Conservation (phyloP, 2,113 vertebrate genomes). For the Centropristis striata region DNA sequence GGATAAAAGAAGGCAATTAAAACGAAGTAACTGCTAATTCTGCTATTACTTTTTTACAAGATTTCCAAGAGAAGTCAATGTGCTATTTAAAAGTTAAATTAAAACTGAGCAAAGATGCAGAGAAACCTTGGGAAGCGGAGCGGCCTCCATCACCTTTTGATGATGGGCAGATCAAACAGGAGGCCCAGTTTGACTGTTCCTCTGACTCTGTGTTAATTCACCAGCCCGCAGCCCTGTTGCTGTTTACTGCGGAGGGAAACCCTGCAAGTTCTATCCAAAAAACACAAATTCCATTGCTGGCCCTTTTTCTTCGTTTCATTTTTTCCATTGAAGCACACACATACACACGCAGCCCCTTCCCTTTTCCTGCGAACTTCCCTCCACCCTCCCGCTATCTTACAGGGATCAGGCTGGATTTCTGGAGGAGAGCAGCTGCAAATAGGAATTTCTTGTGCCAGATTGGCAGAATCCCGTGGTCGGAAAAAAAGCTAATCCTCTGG, state of each 20-base stretch:
- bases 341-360: constrained; percentile 68
- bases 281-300: constrained; percentile 83
- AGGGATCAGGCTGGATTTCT: constrained; percentile 86
- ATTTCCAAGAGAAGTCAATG: constrained; percentile 52
- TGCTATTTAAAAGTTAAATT: constrained; percentile 25
- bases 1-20: constrained; percentile 18
- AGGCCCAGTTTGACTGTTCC: constrained; percentile 39
- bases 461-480: constrained; percentile 85
- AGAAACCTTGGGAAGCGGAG: constrained; percentile 20
- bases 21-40: constrained; percentile 24
- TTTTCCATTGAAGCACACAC: constrained; percentile 86
- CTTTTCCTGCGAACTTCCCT: constrained; percentile 76
- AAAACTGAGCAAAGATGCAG: constrained; percentile 29
- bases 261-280: constrained; percentile 84
- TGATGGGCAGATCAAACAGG: constrained; percentile 70
- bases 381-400: constrained; percentile 85
- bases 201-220: constrained; percentile 72
- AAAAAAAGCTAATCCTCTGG: constrained; percentile 86
- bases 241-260: constrained; percentile 92
- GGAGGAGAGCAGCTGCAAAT: constrained; percentile 87
- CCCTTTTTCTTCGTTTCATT: constrained; percentile 83
- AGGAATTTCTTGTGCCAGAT: constrained; percentile 85
- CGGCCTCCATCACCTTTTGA: constrained; percentile 25
- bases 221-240: constrained; percentile 82
- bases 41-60: constrained; percentile 51